Evolutionary conservation across 1,140 invertebrate species (phyloP), one percentile per base, ranked within the genome.

Genomic region (Rhyzopertha dominica): DNA sequence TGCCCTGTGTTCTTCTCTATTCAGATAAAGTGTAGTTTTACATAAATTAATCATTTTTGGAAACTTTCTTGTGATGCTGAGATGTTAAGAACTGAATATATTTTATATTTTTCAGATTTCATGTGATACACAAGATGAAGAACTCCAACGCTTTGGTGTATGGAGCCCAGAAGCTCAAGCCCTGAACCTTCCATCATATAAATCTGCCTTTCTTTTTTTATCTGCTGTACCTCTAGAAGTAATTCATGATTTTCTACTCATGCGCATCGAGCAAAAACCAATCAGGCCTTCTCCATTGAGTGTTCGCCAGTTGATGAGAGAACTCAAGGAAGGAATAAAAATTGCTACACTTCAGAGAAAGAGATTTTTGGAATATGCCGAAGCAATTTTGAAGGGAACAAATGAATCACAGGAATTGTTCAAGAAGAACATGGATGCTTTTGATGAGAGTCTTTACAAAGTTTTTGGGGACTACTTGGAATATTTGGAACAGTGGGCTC

Each of bases 231-330:
- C 88, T 12, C 63, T 95, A 51, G 87, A 94, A 66, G 80, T 93
- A 10, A 82, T 92, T 45, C 86, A 94, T 56, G 90, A 94, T 67
- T 94, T 89, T 68, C 69, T 95, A 20, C 69, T 78, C 20, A 80
- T 95, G 69, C 70, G 90, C 42, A 71, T 94, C 22, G 88, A 94
- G 57, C 84, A 89, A 30, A 81, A 83, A 50, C 87, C 87, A 1
- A 79, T 82, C 17, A 82, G 88, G 43, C 91, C 90, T 2, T 91
- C 89, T 36, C 78, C 82, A 7, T 74, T 93, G 10, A 92, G 89
- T 53, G 79, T 94, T 22, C 76, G 86, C 61, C 87, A 90, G 72
- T 68, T 94, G 29, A 92, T 93, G 70, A 79, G 84, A 55, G 91
- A 94, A 68, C 76, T 92, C 49, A 85, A 89, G 47, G 90, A 93